These are phyloP conservation scores for Cydia pomonella DNA, from an alignment of 1,140 invertebrate species.

Conservation along the genomic window DNA sequence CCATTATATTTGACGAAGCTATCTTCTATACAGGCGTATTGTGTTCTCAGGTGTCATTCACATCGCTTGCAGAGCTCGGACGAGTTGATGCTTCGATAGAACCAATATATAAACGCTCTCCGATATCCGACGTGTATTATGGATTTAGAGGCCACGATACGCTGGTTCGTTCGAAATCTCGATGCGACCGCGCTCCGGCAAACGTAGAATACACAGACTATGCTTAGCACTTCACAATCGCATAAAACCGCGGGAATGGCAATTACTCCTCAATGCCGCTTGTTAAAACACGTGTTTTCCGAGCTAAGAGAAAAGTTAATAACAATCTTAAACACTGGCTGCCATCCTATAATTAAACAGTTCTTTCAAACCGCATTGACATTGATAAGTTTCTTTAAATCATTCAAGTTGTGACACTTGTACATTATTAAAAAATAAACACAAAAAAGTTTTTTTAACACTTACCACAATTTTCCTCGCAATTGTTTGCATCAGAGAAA, in stretches of 20 bases:
- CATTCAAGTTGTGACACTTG: too few species aligned
- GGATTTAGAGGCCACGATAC: constrained; percentile 2
- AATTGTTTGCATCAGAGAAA: constrained; percentile 56
- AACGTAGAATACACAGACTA: constrained; percentile 41
- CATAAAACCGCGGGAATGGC: constrained; percentile 70
- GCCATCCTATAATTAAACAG: constrained; percentile 53
- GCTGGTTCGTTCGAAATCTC: neutral
- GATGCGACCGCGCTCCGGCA: neutral
- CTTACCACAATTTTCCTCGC: constrained; percentile 49
- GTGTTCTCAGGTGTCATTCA: neutral
- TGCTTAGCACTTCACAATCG: constrained; percentile 48
- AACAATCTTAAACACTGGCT: constrained; percentile 53
- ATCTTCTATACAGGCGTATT: constrained; percentile 19
- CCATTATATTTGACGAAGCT: constrained; percentile 28
- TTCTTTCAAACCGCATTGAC: neutral
- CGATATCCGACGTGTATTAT: constrained; percentile 7
- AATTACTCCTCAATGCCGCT: constrained; percentile 51
- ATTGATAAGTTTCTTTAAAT: constrained; percentile 8
- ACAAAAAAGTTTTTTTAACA: constrained; percentile 9
- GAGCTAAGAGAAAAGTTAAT: constrained; percentile 70
- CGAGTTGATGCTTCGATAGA: neutral
- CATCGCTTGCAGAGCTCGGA: neutral
- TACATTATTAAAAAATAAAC: neutral
- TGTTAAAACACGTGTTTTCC: constrained; percentile 63
- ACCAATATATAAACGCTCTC: neutral